Conservation (phyloP, 2,797 vertebrate genomes). For the Peromyscus melanophrys region DNA sequence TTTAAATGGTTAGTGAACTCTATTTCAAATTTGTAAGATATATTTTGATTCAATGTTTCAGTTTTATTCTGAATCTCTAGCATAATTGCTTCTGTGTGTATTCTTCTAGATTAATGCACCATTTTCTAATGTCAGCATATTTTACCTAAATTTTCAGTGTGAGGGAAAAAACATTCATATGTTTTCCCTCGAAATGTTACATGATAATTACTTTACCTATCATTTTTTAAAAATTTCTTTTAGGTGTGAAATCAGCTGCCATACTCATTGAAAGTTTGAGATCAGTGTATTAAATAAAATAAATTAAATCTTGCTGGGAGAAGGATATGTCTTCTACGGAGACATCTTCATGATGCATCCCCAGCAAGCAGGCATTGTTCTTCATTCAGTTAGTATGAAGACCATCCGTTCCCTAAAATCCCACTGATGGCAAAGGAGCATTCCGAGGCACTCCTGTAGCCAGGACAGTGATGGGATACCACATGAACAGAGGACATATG, state of each 20-base stretch:
- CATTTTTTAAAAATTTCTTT: conserved; percentile 44
- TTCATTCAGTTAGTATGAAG: not conserved
- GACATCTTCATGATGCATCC: not conserved
- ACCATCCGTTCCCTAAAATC: not conserved
- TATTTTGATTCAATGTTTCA: conserved; percentile 81
- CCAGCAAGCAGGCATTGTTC: not conserved
- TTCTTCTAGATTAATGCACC: conserved; percentile 77
- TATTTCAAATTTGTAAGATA: conserved; percentile 85
- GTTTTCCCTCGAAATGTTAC: conserved; percentile 70
- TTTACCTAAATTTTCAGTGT: conserved; percentile 79
- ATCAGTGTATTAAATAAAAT: conserved; percentile 65
- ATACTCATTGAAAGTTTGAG: conserved; percentile 61
- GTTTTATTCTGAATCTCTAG: conserved; percentile 82
- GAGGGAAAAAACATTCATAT: conserved; percentile 66
- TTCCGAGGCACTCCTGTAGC: not conserved
- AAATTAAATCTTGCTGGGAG: not conserved
- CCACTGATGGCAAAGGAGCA: not conserved
- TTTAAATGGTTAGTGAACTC: conserved; percentile 86
- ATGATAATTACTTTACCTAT: conserved; percentile 60
- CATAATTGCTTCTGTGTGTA: conserved; percentile 78
- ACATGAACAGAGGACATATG: not conserved
- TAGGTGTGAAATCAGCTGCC: conserved; percentile 49
- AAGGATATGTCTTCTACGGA: conserved; percentile 18
- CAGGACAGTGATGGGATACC: rapidly evolving
- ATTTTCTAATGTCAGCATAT: conserved; percentile 82